A percentile compares a stretch with the other conserved stretches of the same genome.
These are phyloP conservation scores for Drosophila anomalipes DNA, from an alignment of 2,888 invertebrate species.

Conservation along the genomic window DNA sequence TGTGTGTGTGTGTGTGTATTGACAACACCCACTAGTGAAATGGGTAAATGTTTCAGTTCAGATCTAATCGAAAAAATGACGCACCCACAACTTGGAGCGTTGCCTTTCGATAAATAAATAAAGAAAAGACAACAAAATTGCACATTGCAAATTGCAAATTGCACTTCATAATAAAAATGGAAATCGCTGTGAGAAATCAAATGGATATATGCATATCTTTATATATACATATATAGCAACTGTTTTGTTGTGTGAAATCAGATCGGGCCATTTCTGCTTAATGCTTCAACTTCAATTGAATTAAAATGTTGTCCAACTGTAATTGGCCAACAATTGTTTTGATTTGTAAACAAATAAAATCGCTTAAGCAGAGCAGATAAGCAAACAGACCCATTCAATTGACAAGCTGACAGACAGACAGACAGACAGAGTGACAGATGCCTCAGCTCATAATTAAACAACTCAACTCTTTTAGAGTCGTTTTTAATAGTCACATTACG, in stretches of 20 bases:
- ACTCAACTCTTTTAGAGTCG: constrained; percentile 22
- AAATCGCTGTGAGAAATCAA: not conserved
- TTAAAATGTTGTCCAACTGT: constrained; percentile 49
- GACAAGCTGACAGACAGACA: constrained; percentile 18
- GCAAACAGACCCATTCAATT: constrained; percentile 34
- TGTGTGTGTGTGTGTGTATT: not conserved
- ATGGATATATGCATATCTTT: not conserved
- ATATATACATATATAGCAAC: not conserved
- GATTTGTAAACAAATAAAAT: constrained; percentile 63
- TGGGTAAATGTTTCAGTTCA: constrained; percentile 37
- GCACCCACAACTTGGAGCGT: constrained; percentile 45
- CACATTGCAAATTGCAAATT: constrained; percentile 16
- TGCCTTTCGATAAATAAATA: constrained; percentile 23
- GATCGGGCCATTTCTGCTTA: constrained; percentile 3
- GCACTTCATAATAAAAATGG: not conserved
- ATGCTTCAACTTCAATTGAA: constrained; percentile 35
- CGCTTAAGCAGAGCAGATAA: constrained; percentile 33
- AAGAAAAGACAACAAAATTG: constrained; percentile 32
- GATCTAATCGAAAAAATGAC: constrained; percentile 56
- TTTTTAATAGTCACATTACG: constrained; percentile 46
- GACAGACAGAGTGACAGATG: constrained; percentile 19
- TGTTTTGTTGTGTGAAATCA: not conserved
- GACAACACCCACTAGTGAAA: constrained; percentile 50
- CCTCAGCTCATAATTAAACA: constrained; percentile 42
- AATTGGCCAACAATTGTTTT: constrained; percentile 70